phyloP scores from a whole-genome alignment of 2,113 vertebrate genomes.

The Brachypodius melanocephalos region DNA sequence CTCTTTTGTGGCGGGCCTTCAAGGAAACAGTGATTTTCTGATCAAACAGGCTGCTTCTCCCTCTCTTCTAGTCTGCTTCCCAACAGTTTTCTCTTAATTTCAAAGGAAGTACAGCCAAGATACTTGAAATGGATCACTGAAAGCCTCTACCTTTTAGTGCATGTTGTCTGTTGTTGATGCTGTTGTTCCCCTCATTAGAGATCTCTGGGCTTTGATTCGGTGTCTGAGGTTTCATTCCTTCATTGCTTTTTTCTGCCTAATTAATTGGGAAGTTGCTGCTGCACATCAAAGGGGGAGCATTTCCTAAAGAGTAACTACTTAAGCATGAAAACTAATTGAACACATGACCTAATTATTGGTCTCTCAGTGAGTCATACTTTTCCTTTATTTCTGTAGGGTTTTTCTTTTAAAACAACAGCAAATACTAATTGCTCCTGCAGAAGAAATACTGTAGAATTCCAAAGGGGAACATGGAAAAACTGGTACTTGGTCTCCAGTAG shows the following conservation, averaged over 20 bases:
- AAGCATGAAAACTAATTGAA: slow-evolving; percentile 69
- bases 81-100: slow-evolving; percentile 9
- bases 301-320: slow-evolving; percentile 55
- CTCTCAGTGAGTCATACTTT: slow-evolving; percentile 53
- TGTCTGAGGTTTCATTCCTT: slow-evolving; percentile 52
- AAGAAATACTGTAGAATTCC: slow-evolving; percentile 19
- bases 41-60: not conserved
- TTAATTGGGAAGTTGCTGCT: slow-evolving; percentile 50
- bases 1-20: not conserved
- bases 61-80: not conserved
- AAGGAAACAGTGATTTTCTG: slow-evolving; percentile 9
- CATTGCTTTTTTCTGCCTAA: slow-evolving; percentile 44
- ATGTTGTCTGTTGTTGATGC: not conserved
- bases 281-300: slow-evolving; percentile 60
- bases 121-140: not conserved
- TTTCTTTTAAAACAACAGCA: slow-evolving; percentile 57
- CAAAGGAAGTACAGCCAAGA: not conserved
- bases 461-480: not conserved
- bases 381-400: slow-evolving; percentile 58
- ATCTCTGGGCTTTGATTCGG: slow-evolving; percentile 42
- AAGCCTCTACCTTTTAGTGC: not conserved
- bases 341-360: slow-evolving; percentile 71
- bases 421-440: slow-evolving; percentile 37
- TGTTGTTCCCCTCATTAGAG: slow-evolving; percentile 55
- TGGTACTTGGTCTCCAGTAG: not conserved